These are phyloP conservation scores for Tenthredo mesomela DNA, from an alignment of 2,888 invertebrate genomes.

Conservation along the genomic window DNA sequence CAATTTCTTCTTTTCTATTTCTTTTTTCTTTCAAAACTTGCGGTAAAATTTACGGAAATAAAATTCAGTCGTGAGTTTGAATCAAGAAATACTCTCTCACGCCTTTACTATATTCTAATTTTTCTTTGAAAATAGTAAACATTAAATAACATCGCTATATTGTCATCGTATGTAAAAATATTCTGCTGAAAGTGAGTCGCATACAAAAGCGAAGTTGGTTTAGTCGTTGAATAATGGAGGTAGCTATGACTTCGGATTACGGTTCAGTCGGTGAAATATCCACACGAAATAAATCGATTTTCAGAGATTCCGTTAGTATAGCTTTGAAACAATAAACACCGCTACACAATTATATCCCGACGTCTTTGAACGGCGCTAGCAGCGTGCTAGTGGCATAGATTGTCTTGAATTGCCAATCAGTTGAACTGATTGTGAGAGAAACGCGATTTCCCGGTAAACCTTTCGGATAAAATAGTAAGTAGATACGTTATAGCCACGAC, in stretches of 20 bases:
- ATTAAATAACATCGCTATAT: background rate
- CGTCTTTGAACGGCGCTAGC: background rate
- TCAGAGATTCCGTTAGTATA: background rate
- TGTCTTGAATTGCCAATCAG: slow-evolving; percentile 32
- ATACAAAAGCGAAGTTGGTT: slow-evolving; percentile 27
- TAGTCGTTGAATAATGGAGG: slow-evolving; percentile 18
- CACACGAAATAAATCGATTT: slow-evolving; percentile 35
- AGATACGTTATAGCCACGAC: background rate
- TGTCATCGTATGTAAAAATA: slow-evolving; percentile 25
- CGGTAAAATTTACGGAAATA: background rate
- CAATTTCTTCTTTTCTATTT: background rate
- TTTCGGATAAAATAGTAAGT: slow-evolving; percentile 8
- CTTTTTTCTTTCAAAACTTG: background rate
- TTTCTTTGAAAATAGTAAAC: slow-evolving; percentile 26
- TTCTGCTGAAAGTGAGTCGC: background rate
- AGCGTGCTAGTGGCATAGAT: background rate
- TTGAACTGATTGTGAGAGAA: slow-evolving; percentile 24
- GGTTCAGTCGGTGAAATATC: background rate
- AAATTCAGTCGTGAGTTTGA: background rate
- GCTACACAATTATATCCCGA: slow-evolving; percentile 40
- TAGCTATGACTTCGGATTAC: slow-evolving; percentile 9
- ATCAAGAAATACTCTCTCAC: background rate
- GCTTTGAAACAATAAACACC: slow-evolving; percentile 38
- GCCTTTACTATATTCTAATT: background rate
- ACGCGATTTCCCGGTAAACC: slow-evolving; percentile 32